phyloP scores from a whole-genome alignment of 2,113 vertebrate genomes.

The Podocnemis expansa region DNA sequence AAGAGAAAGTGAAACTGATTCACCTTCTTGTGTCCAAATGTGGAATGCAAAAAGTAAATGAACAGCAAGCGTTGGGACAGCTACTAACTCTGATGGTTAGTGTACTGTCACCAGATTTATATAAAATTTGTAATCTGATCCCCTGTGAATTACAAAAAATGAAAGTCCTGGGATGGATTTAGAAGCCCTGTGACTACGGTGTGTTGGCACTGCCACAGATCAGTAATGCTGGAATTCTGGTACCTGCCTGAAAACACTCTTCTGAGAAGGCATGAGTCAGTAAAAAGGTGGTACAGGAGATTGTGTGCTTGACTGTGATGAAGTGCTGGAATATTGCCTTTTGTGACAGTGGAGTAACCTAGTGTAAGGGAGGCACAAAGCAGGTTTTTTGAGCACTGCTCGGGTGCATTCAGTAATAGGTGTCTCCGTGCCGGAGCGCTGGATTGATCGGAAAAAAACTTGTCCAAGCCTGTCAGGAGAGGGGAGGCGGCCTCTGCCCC shows the following conservation, averaged over 20 bases:
- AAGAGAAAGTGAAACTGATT: neutral
- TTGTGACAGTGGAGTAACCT: neutral
- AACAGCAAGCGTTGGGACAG: neutral
- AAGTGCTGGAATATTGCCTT: too few species aligned
- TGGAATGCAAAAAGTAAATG: neutral
- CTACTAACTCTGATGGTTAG: neutral
- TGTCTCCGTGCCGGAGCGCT: too few species aligned
- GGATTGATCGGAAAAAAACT: too few species aligned
- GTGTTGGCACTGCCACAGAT: neutral
- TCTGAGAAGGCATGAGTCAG: too few species aligned
- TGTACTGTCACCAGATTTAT: neutral
- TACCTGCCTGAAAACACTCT: neutral
- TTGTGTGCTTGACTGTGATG: too few species aligned
- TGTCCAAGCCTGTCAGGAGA: too few species aligned
- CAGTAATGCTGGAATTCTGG: neutral
- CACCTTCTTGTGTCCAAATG: neutral
- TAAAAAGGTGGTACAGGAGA: too few species aligned
- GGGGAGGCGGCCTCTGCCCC: too few species aligned
- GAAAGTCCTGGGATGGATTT: neutral
- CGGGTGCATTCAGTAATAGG: too few species aligned
- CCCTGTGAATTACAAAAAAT: neutral
- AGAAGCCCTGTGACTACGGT: neutral
- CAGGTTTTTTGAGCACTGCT: too few species aligned
- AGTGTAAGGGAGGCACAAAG: neutral
- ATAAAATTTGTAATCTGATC: neutral